Evolutionary conservation across 2,113 vertebrate genomes (phyloP).

Genomic region (Eretmochelys imbricata): DNA sequence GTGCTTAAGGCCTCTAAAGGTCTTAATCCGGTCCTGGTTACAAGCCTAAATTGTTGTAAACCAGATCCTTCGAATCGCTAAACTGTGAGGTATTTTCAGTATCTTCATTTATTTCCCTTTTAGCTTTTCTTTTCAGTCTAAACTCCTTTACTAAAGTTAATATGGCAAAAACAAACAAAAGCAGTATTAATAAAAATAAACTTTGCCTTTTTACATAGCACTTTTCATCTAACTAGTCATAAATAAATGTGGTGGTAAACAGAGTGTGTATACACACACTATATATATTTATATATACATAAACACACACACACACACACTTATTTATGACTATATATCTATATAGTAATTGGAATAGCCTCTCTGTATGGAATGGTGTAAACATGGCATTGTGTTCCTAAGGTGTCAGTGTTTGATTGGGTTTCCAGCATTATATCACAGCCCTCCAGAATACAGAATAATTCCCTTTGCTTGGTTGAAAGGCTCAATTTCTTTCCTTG

Average conservation of each 20-base stretch:
- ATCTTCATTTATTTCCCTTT: fast-evolving
- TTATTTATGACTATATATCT: background rate
- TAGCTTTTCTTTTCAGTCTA: background rate
- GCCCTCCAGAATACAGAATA: background rate
- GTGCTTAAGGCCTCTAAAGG: too few species aligned
- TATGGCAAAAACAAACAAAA: background rate
- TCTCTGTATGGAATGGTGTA: background rate
- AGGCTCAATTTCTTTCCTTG: background rate
- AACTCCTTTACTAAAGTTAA: background rate
- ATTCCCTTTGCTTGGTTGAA: background rate
- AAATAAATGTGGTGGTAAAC: background rate
- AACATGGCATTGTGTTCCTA: fast-evolving
- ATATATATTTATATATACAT: background rate
- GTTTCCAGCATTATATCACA: background rate
- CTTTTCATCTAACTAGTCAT: background rate
- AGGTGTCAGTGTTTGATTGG: fast-evolving
- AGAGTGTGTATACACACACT: background rate
- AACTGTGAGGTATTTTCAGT: background rate
- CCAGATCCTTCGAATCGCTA: background rate
- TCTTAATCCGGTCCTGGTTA: too few species aligned
- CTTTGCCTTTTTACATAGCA: fast-evolving
- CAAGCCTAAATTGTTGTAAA: background rate
- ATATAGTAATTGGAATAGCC: background rate
- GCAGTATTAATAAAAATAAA: background rate
- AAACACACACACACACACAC: too few species aligned